Percentiles rank a stretch among this genome's conserved stretches.
Conservation (phyloP, 1,140 invertebrate species). For the Scaptomyza graminum region DNA sequence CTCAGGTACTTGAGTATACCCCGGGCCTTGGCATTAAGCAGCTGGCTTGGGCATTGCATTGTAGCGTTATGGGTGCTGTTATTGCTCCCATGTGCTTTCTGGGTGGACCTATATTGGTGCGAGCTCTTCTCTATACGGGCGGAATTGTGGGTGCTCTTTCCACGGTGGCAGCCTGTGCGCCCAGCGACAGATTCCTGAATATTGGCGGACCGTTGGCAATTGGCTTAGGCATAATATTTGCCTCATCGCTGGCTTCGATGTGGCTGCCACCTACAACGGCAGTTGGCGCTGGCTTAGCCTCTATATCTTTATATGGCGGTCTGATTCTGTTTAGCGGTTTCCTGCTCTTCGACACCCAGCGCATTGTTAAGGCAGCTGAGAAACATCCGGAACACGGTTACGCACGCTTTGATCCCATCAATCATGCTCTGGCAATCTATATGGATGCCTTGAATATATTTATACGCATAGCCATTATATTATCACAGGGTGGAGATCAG, state of each 20-base stretch:
- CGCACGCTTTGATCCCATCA: conserved; percentile 95
- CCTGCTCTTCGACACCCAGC: conserved; percentile 97
- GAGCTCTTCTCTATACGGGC: conserved; percentile 97
- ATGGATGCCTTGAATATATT: conserved; percentile 99
- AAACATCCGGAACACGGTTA: conserved; percentile 88
- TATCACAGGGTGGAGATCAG: conserved; percentile 87
- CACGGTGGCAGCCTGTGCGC: conserved; percentile 97
- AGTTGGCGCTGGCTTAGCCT: conserved; percentile 94
- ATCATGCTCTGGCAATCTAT: conserved; percentile 96
- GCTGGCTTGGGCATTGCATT: conserved; percentile 95
- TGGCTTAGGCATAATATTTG: conserved; percentile 97
- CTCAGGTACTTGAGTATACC: conserved; percentile 90
- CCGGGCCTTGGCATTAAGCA: conserved; percentile 96
- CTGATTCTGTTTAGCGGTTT: conserved; percentile 96
- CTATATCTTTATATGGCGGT: conserved; percentile 96
- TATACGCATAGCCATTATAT: conserved; percentile 94
- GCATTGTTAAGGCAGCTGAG: conserved; percentile 94
- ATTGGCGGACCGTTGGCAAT: conserved; percentile 97
- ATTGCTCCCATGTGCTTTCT: conserved; percentile 96
- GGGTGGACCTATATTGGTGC: conserved; percentile 93
- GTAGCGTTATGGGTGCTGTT: conserved; percentile 94
- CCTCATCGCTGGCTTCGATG: conserved; percentile 94
- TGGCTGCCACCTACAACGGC: conserved; percentile 96
- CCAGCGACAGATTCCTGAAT: conserved; percentile 97
- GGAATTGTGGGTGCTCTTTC: conserved; percentile 97